These are phyloP conservation scores for Megalops atlanticus DNA, from an alignment of 2,113 vertebrate species.

Conservation along the genomic window DNA sequence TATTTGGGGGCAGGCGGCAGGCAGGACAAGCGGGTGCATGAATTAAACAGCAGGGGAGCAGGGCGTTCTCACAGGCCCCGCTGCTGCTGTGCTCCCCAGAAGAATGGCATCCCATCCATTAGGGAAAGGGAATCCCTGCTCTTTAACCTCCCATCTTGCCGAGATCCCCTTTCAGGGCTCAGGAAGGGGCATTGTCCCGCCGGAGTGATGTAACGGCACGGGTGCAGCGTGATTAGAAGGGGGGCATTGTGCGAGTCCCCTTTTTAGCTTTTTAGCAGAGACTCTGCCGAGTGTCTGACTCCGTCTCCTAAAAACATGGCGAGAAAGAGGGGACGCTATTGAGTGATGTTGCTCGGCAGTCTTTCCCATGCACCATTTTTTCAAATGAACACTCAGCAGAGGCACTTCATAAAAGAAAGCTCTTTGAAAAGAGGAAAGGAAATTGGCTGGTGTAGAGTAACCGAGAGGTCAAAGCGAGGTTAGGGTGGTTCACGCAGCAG, in stretches of 20 bases:
- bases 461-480: constrained; percentile 20
- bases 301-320: neutral
- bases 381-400: neutral
- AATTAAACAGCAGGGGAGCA: constrained; percentile 15
- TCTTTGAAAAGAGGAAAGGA: neutral
- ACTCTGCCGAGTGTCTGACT: constrained; percentile 4
- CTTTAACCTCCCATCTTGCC: constrained; percentile 38
- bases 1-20: constrained; percentile 1
- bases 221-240: constrained; percentile 43
- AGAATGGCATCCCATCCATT: constrained; percentile 4
- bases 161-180: constrained; percentile 40
- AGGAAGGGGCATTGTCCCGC: constrained; percentile 41
- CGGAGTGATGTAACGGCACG: constrained; percentile 23
- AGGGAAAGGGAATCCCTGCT: constrained; percentile 48
- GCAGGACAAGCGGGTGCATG: neutral
- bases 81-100: constrained; percentile 25
- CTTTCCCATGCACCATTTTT: no score
- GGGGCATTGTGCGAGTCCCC: constrained; percentile 20
- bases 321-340: neutral
- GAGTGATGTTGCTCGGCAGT: neutral
- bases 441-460: neutral
- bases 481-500: neutral
- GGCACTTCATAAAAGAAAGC: constrained; percentile 20
- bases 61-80: constrained; percentile 36
- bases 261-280: constrained; percentile 35